phyloP scores from a whole-genome alignment of 2,797 vertebrate genomes.

The Notoglanidium macrostoma region DNA sequence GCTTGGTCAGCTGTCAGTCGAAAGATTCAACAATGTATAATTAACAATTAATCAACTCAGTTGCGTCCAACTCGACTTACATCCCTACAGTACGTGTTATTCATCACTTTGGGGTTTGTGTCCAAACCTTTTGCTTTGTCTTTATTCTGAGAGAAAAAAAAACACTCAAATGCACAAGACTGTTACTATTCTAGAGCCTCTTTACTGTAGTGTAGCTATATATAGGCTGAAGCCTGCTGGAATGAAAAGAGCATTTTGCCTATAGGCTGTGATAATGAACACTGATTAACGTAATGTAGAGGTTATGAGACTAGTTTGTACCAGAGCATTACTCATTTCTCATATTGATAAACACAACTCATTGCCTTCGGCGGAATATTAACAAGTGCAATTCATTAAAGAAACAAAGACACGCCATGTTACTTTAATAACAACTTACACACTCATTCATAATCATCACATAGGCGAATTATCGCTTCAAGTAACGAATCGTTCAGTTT shows the following conservation, averaged over 20 bases:
- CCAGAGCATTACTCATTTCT: not conserved
- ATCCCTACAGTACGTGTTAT: not conserved
- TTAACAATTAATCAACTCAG: not conserved
- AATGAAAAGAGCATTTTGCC: not conserved
- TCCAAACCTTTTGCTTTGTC: slow-evolving; percentile 7
- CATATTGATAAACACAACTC: not conserved
- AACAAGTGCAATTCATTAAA: slow-evolving; percentile 22
- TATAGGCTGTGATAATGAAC: not conserved
- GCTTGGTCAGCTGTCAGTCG: not conserved
- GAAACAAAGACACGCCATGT: slow-evolving; percentile 19
- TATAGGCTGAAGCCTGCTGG: not conserved
- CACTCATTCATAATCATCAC: not conserved
- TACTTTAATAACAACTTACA: not conserved
- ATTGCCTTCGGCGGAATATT: not conserved
- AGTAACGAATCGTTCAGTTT: not conserved
- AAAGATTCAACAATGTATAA: not conserved
- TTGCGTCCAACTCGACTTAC: not conserved
- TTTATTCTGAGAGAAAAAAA: not conserved
- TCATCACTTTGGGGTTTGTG: not conserved
- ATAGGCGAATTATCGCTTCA: not conserved
- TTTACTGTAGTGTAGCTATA: not conserved
- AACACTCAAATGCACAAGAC: not conserved
- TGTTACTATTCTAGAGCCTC: slow-evolving; percentile 7
- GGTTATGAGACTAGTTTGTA: not conserved
- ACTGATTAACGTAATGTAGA: not conserved